Percentiles rank a stretch among this genome's conserved stretches.
These are phyloP conservation scores for Pseudobourletiella spinata DNA, from an alignment of 1,140 invertebrate genomes.

Conservation along the genomic window DNA sequence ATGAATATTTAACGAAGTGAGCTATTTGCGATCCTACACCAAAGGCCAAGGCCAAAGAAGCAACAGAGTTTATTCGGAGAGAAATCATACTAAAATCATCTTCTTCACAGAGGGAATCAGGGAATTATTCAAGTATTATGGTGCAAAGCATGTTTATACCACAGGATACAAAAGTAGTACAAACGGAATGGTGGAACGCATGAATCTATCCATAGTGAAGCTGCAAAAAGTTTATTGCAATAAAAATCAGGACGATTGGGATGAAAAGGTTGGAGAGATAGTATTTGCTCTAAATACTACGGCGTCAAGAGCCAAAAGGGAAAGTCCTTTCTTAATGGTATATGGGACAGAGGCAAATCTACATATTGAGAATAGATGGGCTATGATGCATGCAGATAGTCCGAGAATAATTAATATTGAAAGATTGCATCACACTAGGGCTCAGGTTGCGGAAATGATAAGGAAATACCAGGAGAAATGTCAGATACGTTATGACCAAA, in stretches of 20 bases:
- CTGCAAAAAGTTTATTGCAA: background rate
- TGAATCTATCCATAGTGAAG: background rate
- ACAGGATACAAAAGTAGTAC: background rate
- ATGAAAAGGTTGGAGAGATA: background rate
- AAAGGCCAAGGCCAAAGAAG: background rate
- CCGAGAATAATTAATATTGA: background rate
- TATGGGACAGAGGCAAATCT: background rate
- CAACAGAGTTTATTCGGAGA: background rate
- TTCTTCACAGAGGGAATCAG: background rate
- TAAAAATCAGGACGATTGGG: slow-evolving; percentile 6
- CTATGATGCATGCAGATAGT: background rate
- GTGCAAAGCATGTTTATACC: background rate
- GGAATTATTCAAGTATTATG: background rate
- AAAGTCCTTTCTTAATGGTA: background rate
- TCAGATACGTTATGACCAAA: background rate
- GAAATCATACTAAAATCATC: background rate
- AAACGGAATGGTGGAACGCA: slow-evolving; percentile 7
- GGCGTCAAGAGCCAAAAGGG: background rate
- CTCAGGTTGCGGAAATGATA: background rate
- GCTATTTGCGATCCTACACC: background rate
- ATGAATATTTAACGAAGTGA: background rate
- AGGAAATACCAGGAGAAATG: background rate
- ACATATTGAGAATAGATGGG: background rate
- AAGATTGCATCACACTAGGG: background rate
- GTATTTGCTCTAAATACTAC: slow-evolving; percentile 10